Conservation (phyloP, 2,888 invertebrate species). For the Noctua comes region DNA sequence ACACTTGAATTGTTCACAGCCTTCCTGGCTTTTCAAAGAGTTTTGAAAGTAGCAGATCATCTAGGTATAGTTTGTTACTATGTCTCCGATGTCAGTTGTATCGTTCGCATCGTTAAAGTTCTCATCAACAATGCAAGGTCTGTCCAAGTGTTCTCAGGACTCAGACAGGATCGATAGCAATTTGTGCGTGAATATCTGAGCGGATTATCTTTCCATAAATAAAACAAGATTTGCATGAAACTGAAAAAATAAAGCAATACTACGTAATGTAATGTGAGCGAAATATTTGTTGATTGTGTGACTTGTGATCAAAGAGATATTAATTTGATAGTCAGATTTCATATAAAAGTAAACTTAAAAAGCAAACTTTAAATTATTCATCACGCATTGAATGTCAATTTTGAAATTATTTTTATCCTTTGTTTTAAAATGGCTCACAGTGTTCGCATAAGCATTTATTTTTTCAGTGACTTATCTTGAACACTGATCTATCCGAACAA, state of each 20-base stretch:
- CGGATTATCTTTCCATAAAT: conserved; percentile 46
- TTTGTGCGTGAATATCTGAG: conserved; percentile 41
- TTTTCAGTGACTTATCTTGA: background rate
- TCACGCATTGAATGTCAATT: conserved; percentile 6
- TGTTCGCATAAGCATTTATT: conserved; percentile 1
- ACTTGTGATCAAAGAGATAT: conserved; percentile 38
- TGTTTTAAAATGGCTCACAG: conserved; percentile 13
- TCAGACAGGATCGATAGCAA: conserved; percentile 48
- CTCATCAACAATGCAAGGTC: conserved; percentile 28
- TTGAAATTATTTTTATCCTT: conserved; percentile 5
- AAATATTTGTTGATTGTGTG: conserved; percentile 36
- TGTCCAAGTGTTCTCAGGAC: conserved; percentile 2
- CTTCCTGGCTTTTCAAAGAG: background rate
- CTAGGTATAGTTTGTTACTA: background rate
- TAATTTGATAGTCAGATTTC: conserved; percentile 38
- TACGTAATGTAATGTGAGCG: conserved; percentile 12
- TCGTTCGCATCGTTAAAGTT: background rate
- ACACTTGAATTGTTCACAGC: background rate
- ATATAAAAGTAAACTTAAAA: conserved; percentile 19
- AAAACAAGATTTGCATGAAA: conserved; percentile 39
- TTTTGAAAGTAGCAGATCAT: no score
- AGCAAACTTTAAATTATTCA: conserved; percentile 49
- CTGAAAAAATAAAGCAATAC: conserved; percentile 31
- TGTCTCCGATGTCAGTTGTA: background rate
- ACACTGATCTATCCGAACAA: background rate